Conservation (phyloP, 2,888 invertebrate species). For the Agelastica alni region DNA sequence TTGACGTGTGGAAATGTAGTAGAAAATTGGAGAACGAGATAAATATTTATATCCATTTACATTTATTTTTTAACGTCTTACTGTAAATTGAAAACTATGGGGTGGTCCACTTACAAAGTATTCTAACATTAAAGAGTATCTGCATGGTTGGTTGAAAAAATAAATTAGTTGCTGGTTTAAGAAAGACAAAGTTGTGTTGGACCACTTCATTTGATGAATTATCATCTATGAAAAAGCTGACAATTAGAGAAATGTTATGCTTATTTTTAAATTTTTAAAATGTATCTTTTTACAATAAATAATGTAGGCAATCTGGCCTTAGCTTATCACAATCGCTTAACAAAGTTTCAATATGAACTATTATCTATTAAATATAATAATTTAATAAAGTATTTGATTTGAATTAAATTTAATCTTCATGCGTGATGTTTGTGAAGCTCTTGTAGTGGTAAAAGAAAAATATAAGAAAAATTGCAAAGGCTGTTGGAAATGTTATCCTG, state of each 20-base stretch:
- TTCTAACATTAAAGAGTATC: no score
- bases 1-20: no score
- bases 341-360: conserved; percentile 22
- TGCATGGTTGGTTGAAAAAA: no score
- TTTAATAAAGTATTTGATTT: conserved; percentile 7
- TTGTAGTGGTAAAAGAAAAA: conserved; percentile 96
- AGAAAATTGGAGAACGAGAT: no score
- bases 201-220: conserved; percentile 4
- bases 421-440: conserved; percentile 70
- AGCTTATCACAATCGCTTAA: conserved; percentile 24
- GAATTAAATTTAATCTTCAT: conserved; percentile 36
- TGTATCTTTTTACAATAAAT: conserved; percentile 20
- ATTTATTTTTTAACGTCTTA: no score
- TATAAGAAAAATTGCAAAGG: conserved; percentile 90
- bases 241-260: conserved; percentile 5
- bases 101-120: no score
- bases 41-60: no score
- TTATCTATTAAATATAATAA: conserved; percentile 14
- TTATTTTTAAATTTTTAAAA: conserved; percentile 7
- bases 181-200: background rate
- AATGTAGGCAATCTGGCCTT: conserved; percentile 21
- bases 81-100: no score
- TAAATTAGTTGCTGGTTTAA: background rate
- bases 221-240: conserved; percentile 3
- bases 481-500: conserved; percentile 90